A percentile compares a stretch with the other conserved stretches of the same genome.
phyloP scores from a whole-genome alignment of 1,140 invertebrate species.

The Atta texana region DNA sequence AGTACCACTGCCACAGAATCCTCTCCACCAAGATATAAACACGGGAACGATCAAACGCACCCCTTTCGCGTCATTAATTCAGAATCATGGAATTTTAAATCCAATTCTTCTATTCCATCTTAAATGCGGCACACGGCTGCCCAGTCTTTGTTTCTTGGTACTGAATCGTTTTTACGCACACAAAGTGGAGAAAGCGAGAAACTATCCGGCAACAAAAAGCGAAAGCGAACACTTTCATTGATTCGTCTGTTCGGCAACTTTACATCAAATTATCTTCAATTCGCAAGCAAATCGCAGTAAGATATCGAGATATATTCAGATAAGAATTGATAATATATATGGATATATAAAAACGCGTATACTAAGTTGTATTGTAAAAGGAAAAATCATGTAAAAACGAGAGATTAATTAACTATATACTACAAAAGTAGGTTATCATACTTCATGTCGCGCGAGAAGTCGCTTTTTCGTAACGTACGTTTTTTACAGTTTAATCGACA shows the following conservation, averaged over 20 bases:
- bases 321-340: neutral
- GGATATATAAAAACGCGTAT: neutral
- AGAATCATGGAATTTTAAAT: constrained; percentile 26
- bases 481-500: too few species aligned
- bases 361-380: constrained; percentile 23
- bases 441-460: neutral
- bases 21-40: constrained; percentile 30
- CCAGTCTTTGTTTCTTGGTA: constrained; percentile 1
- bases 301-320: neutral
- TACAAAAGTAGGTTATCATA: neutral
- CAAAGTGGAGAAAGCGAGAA: constrained; percentile 42
- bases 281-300: neutral
- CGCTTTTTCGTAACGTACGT: neutral
- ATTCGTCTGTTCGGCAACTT: neutral
- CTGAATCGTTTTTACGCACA: neutral
- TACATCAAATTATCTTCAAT: neutral
- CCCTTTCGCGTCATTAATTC: constrained; percentile 30
- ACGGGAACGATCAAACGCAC: constrained; percentile 2
- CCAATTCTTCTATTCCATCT: neutral
- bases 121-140: neutral
- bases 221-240: constrained; percentile 46
- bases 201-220: constrained; percentile 8
- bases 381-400: neutral
- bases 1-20: constrained; percentile 10
- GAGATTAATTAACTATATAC: neutral